Percentiles rank a stretch among this genome's conserved stretches.
These are phyloP conservation scores for Corythornis vintsioides DNA, from an alignment of 2,113 vertebrate genomes.

Conservation along the genomic window DNA sequence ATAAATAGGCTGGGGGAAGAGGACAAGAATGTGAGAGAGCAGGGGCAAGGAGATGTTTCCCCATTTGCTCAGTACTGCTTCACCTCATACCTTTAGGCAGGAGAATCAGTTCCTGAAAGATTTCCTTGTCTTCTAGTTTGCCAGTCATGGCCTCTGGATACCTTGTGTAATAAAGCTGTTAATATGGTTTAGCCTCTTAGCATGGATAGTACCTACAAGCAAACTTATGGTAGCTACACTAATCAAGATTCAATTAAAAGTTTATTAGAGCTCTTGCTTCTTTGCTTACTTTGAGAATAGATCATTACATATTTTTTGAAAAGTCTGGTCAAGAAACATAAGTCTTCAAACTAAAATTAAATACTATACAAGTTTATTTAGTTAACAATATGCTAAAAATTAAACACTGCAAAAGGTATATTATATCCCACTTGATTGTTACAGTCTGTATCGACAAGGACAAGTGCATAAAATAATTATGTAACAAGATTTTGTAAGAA, in stretches of 20 bases:
- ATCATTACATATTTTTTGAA: background rate
- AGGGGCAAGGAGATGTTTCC: background rate
- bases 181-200: background rate
- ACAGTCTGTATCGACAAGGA: background rate
- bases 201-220: background rate
- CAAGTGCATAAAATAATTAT: background rate
- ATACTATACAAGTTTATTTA: background rate
- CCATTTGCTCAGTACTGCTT: background rate
- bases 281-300: background rate
- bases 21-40: background rate
- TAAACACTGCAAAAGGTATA: background rate
- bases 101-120: background rate
- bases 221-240: background rate
- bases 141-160: background rate
- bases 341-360: background rate
- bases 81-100: background rate
- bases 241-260: background rate
- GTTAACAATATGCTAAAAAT: background rate
- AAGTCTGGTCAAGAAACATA: background rate
- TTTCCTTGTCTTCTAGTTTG: background rate
- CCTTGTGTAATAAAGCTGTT: background rate
- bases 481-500: background rate
- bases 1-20: background rate
- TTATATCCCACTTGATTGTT: background rate
- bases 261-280: background rate